Conservation (phyloP, 2,888 invertebrate genomes). For the Gymnosoma rotundatum region DNA sequence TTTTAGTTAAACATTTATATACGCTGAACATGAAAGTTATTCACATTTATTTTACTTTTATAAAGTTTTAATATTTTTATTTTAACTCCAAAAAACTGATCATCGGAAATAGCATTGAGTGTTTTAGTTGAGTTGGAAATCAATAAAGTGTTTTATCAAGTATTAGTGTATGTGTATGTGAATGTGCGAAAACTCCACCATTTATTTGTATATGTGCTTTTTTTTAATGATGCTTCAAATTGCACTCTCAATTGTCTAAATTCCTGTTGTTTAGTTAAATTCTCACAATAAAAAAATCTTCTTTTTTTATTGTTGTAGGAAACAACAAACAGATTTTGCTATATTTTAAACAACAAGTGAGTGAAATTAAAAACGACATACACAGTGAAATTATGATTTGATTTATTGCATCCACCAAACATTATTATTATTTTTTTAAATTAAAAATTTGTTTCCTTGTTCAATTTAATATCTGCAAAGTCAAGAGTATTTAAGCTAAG, state of each 20-base stretch:
- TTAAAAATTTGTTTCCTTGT: constrained; percentile 20
- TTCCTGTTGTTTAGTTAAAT: constrained; percentile 46
- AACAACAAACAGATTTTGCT: constrained; percentile 21
- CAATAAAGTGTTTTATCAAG: constrained; percentile 43
- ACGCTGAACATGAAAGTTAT: constrained; percentile 37
- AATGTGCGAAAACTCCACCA: background rate
- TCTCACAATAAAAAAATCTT: constrained; percentile 11
- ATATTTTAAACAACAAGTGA: constrained; percentile 26
- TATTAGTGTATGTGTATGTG: background rate
- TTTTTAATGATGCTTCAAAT: constrained; percentile 38
- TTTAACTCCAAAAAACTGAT: constrained; percentile 14
- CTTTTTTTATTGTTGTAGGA: background rate
- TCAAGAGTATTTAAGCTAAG: constrained; percentile 1
- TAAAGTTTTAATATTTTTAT: constrained; percentile 8
- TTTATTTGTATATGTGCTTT: constrained; percentile 2
- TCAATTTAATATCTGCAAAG: constrained; percentile 4
- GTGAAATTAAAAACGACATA: constrained; percentile 13
- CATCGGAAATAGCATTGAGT: constrained; percentile 63
- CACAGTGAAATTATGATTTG: constrained; percentile 22
- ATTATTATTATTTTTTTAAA: background rate
- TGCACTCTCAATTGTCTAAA: constrained; percentile 52
- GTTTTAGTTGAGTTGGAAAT: constrained; percentile 64
- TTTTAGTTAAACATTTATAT: constrained; percentile 29
- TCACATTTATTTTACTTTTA: constrained; percentile 5
- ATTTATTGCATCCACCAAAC: constrained; percentile 35